Conservation (phyloP, 1,140 invertebrate genomes). For the Heliconius hermathena region DNA sequence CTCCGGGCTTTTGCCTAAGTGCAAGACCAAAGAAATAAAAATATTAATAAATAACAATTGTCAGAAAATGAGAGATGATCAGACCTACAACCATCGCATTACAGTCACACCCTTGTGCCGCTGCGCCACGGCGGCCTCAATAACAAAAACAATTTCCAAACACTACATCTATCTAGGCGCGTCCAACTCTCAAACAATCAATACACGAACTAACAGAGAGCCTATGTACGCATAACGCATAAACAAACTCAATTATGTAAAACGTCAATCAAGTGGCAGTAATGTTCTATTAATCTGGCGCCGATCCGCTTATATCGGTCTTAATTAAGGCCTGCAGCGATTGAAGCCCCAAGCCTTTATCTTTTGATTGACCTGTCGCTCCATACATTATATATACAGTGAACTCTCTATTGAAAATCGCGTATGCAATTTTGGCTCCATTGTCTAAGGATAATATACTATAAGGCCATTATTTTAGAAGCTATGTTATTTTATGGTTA, state of each 20-base stretch:
- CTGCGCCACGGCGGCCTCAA: not conserved
- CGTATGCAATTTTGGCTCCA: slow-evolving; percentile 34
- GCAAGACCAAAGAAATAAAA: too few relatives aligned
- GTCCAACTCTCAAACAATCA: not conserved
- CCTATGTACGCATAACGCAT: slow-evolving; percentile 14
- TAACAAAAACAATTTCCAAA: not conserved
- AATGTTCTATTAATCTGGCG: slow-evolving; percentile 53
- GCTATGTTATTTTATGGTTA: slow-evolving; percentile 10
- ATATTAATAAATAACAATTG: too few relatives aligned
- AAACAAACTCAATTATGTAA: slow-evolving; percentile 42
- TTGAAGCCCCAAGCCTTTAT: slow-evolving; percentile 62
- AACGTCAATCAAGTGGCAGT: slow-evolving; percentile 37
- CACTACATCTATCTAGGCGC: not conserved
- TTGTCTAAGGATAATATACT: slow-evolving; percentile 25
- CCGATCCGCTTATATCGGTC: slow-evolving; percentile 68
- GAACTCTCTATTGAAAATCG: slow-evolving; percentile 31
- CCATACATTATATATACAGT: slow-evolving; percentile 43
- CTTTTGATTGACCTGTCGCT: slow-evolving; percentile 72
- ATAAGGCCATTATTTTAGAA: slow-evolving; percentile 19
- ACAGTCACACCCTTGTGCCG: too few relatives aligned
- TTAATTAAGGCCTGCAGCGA: slow-evolving; percentile 72
- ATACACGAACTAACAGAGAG: not conserved
- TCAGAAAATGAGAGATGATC: too few relatives aligned
- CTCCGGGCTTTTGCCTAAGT: too few relatives aligned
- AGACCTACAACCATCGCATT: too few relatives aligned